Conservation (phyloP, 2,888 invertebrate species). For the Rosalia funebris region DNA sequence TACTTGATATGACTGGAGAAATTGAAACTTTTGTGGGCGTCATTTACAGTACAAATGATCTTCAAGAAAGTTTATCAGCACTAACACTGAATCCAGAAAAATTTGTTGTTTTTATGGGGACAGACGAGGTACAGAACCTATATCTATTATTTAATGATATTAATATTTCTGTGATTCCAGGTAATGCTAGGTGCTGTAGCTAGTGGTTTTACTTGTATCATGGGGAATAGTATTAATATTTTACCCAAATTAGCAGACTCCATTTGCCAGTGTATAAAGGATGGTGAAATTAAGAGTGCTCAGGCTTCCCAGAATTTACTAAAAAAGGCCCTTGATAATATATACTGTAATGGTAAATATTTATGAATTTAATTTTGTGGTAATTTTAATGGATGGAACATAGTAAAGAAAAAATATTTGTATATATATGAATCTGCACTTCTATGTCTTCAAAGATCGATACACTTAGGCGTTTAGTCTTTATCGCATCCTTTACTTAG, state of each 20-base stretch:
- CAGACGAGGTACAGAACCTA: slow-evolving; percentile 55
- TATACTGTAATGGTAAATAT: slow-evolving; percentile 67
- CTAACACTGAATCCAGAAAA: slow-evolving; percentile 56
- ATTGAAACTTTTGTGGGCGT: slow-evolving; percentile 60
- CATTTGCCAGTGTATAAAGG: slow-evolving; percentile 69
- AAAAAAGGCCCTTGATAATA: slow-evolving; percentile 66
- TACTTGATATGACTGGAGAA: slow-evolving; percentile 60
- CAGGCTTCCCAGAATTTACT: slow-evolving; percentile 68
- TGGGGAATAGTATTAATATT: slow-evolving; percentile 77
- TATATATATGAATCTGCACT: too few species aligned
- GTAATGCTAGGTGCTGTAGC: slow-evolving; percentile 74
- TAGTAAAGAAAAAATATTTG: too few species aligned
- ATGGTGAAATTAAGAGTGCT: slow-evolving; percentile 66
- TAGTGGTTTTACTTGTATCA: slow-evolving; percentile 77
- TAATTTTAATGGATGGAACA: too few species aligned
- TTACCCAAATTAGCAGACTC: slow-evolving; percentile 70
- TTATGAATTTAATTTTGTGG: too few species aligned
- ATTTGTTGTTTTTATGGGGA: slow-evolving; percentile 58
- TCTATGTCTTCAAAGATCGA: too few species aligned
- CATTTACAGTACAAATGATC: slow-evolving; percentile 57
- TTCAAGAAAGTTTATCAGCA: slow-evolving; percentile 55
- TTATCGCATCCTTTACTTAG: not conserved
- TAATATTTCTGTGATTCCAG: slow-evolving; percentile 72
- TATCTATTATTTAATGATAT: too few species aligned
- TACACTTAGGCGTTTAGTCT: too few species aligned